Conservation (phyloP, 2,113 vertebrate species). For the Cyanoramphus novaezelandiae region DNA sequence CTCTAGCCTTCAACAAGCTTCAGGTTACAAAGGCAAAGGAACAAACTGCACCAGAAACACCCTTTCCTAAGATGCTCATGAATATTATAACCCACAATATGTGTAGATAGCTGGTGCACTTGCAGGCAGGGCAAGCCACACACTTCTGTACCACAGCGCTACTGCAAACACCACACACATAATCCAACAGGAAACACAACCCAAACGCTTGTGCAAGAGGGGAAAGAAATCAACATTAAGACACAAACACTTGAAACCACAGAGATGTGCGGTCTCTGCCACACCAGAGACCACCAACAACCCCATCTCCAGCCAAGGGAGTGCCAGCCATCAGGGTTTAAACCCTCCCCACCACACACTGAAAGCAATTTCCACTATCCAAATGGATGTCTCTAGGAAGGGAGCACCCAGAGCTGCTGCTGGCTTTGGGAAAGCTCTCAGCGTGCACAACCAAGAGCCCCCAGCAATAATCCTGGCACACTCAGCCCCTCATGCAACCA, state of each 20-base stretch:
- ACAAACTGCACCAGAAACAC: fast-evolving
- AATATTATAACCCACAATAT: fast-evolving
- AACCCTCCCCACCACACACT: not conserved
- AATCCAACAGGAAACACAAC: not conserved
- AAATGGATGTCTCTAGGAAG: fast-evolving
- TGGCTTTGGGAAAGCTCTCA: not conserved
- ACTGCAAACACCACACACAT: not conserved
- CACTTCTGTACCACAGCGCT: not conserved
- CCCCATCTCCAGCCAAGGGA: fast-evolving
- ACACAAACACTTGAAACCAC: not conserved
- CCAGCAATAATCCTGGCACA: fast-evolving
- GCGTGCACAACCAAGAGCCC: not conserved
- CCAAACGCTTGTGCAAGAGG: fast-evolving
- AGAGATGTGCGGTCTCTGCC: not conserved
- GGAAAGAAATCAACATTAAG: fast-evolving
- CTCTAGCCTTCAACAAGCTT: not conserved
- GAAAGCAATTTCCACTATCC: too few relatives aligned
- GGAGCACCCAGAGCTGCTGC: not conserved
- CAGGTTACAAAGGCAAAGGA: not conserved
- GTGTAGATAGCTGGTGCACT: fast-evolving
- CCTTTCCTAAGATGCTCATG: not conserved
- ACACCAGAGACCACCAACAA: not conserved
- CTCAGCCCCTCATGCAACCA: not conserved
- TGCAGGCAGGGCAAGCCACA: not conserved
- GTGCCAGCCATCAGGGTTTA: not conserved